These are phyloP conservation scores for Rhyacophila brunnea DNA, from an alignment of 1,140 invertebrate genomes.

Conservation along the genomic window DNA sequence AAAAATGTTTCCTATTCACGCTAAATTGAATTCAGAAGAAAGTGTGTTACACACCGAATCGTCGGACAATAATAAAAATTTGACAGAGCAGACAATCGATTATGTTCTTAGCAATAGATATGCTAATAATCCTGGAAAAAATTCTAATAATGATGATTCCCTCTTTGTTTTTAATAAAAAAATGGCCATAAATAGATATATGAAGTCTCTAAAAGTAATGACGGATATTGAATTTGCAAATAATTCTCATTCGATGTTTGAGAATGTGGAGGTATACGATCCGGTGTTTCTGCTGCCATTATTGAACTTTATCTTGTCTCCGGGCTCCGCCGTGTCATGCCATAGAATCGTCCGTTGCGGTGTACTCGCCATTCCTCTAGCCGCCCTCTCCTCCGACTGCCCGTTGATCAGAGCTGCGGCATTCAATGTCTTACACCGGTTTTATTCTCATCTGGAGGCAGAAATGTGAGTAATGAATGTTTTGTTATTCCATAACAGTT, in stretches of 20 bases:
- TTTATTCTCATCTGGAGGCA: conserved; percentile 66
- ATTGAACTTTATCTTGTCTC: conserved; percentile 62
- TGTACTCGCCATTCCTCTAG: conserved; percentile 63
- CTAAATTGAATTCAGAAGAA: conserved; percentile 30
- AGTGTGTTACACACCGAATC: conserved; percentile 19
- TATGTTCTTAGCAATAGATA: conserved; percentile 2
- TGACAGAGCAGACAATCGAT: conserved; percentile 11
- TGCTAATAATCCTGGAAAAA: conserved; percentile 5
- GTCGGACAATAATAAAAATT: conserved; percentile 29
- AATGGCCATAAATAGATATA: too few species aligned
- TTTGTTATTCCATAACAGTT: conserved; percentile 10
- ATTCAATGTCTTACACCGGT: conserved; percentile 64
- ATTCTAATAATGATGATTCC: background rate
- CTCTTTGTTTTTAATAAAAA: too few species aligned
- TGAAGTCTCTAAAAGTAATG: background rate
- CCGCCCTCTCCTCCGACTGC: conserved; percentile 62
- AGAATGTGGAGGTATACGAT: conserved; percentile 59
- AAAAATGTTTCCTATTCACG: conserved; percentile 61
- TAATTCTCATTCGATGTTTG: background rate
- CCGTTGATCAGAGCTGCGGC: conserved; percentile 60
- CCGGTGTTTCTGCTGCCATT: conserved; percentile 71
- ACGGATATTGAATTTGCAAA: background rate
- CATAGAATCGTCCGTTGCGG: conserved; percentile 65
- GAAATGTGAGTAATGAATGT: conserved; percentile 55
- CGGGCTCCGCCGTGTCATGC: conserved; percentile 64